Conservation (phyloP, 2,113 vertebrate genomes). For the Varanus komodoensis region DNA sequence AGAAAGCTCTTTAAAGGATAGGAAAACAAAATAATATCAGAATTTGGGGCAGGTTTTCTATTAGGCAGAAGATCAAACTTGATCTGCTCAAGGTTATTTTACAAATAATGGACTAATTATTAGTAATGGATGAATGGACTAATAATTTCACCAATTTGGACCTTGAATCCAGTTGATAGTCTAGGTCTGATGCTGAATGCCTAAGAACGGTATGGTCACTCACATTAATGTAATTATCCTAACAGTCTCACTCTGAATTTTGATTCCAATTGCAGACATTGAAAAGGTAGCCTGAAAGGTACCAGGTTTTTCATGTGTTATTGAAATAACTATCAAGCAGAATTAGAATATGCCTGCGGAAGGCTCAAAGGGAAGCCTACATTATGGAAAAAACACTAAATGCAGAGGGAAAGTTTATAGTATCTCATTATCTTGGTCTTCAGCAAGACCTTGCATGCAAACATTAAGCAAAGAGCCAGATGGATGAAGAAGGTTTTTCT, state of each 20-base stretch:
- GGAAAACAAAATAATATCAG: too few species aligned
- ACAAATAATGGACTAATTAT: too few species aligned
- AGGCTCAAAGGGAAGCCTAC: neutral
- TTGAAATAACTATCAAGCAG: constrained; percentile 22
- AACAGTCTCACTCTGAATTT: constrained; percentile 34
- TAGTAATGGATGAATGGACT: too few species aligned
- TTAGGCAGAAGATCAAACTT: constrained; percentile 1
- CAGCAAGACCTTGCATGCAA: constrained; percentile 5
- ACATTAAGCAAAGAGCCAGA: neutral
- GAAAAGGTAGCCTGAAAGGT: constrained; percentile 33
- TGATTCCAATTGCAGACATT: constrained; percentile 20
- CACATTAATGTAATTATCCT: constrained; percentile 7
- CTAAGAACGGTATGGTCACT: neutral
- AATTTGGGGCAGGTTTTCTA: neutral
- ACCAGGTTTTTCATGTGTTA: constrained; percentile 1
- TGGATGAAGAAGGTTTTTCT: constrained; percentile 8
- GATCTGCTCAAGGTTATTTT: neutral
- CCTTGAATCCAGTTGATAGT: constrained; percentile 5
- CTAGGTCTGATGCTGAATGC: neutral
- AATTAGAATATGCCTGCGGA: constrained; percentile 17
- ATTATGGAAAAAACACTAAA: constrained; percentile 8
- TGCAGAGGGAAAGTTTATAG: constrained; percentile 10
- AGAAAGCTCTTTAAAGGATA: constrained; percentile 8
- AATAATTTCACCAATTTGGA: neutral
- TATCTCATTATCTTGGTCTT: constrained; percentile 21